Evolutionary conservation across 1,140 invertebrate species (phyloP), one percentile per base, ranked within the genome.

Genomic region (Drosophila littoralis): DNA sequence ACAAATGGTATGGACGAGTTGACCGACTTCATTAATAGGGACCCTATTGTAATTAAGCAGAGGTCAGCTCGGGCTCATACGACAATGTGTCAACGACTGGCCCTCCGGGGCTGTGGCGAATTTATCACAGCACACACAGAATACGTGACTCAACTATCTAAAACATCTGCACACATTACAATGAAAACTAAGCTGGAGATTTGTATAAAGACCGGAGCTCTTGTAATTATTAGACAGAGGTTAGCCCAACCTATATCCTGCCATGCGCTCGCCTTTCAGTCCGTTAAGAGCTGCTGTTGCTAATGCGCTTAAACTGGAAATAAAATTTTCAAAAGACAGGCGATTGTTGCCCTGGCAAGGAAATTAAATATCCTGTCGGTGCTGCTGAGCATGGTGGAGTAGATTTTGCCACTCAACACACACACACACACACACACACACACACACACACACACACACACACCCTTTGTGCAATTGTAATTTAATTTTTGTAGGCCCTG

Each of bases 361-460:
- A 88, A 85, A 85, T 85, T 73, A 70, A 88, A 85, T 82, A 88
- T 85, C 82, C 82, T 85, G 75, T 38, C 60, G 48, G 35, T 50
- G 35, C 32, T 42, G 46, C 17, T 17, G 15, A 6, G 42, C 55
- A 13, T 35, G 10, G 13, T 17, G 15, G 35, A 42, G 38, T 3
- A 48, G n/a, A 12, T 46, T 35, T 38, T 43, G 36, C 28, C 51
- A 64, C 4, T 38, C 54, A 64, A 50, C 63, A 46, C 58, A 40
- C 12, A 40, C 36, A 51, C 38, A 65, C 54, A 60, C 64, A 58
- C 48, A 45, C 28, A 6, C 13, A 68, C 33, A 61, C 32, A n/a
- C 45, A 57, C 36, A 43, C 36, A 51, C 38, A 65, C 54, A 60
- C 64, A 58, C 48, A 45, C 28, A 6, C 13, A 68, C 33, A 61